Conservation (phyloP, 1,140 invertebrate species). For the Apis cerana region DNA sequence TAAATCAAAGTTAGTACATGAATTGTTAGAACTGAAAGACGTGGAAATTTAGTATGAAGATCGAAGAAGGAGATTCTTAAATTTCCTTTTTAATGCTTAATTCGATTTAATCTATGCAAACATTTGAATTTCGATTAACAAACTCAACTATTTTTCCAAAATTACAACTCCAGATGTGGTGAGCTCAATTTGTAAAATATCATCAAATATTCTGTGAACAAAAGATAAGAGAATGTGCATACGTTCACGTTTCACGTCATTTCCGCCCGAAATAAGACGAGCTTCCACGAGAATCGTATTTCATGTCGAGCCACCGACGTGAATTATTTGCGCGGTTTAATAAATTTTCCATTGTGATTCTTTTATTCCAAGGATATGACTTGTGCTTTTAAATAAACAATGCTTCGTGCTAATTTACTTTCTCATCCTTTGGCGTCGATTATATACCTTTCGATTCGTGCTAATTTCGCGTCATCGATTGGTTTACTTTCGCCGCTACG, state of each 20-base stretch:
- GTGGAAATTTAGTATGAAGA: background rate
- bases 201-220: background rate
- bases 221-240: background rate
- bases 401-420: background rate
- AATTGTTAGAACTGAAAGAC: background rate
- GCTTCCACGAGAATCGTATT: constrained; percentile 7
- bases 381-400: background rate
- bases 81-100: background rate
- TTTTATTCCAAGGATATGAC: background rate
- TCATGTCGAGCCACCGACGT: background rate
- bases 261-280: background rate
- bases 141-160: background rate
- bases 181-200: background rate
- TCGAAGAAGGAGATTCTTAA: background rate
- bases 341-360: constrained; percentile 15
- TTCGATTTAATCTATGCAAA: background rate
- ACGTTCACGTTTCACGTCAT: background rate
- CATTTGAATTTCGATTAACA: background rate
- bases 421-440: background rate
- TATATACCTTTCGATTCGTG: background rate
- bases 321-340: constrained; percentile 24
- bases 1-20: background rate
- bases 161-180: background rate
- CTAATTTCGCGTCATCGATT: background rate
- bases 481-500: background rate